Conservation (phyloP, 2,888 invertebrate species). For the Pheosia tremula region DNA sequence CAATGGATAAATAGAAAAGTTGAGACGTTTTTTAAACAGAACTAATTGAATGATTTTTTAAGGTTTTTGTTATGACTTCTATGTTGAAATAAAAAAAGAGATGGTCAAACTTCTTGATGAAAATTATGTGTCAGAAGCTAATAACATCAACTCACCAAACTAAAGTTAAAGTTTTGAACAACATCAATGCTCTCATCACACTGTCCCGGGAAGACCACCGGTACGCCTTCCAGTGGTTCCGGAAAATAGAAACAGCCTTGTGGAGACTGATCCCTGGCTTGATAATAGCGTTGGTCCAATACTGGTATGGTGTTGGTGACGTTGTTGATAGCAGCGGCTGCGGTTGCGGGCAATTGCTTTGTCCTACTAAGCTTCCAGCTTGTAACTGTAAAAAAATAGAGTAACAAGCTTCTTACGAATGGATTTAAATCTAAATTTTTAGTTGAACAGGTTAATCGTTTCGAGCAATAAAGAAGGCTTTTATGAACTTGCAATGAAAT, state of each 20-base stretch:
- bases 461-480: no score
- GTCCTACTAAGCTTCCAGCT: slow-evolving; percentile 70
- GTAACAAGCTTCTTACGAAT: no score
- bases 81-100: no score
- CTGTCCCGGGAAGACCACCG: slow-evolving; percentile 63
- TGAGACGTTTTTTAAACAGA: no score
- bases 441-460: no score
- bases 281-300: slow-evolving; percentile 53
- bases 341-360: slow-evolving; percentile 41
- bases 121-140: background rate
- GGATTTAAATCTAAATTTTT: no score
- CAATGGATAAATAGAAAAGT: no score
- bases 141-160: slow-evolving; percentile 35
- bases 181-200: slow-evolving; percentile 54
- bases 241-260: slow-evolving; percentile 70
- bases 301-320: slow-evolving; percentile 46
- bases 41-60: no score
- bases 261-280: slow-evolving; percentile 48
- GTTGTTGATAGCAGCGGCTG: slow-evolving; percentile 44
- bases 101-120: background rate
- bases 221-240: slow-evolving; percentile 48
- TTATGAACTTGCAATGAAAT: no score
- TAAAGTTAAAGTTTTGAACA: slow-evolving; percentile 47
- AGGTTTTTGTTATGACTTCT: no score
- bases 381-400: slow-evolving; percentile 46